These are phyloP conservation scores for Polietes domitor DNA, from an alignment of 2,888 invertebrate genomes.

Conservation along the genomic window DNA sequence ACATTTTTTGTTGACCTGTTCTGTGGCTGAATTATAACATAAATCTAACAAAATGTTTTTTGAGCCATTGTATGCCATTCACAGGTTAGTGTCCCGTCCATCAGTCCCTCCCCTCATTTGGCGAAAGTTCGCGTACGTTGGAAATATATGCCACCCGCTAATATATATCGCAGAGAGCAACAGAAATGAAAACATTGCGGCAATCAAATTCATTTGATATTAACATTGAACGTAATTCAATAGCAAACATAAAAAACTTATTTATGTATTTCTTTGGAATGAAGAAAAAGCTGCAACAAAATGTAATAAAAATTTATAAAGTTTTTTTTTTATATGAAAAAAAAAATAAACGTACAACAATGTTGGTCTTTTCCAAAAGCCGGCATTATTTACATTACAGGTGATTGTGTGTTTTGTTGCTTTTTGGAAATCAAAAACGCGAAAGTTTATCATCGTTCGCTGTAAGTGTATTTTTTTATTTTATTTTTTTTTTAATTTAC, in stretches of 20 bases:
- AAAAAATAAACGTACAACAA: not conserved
- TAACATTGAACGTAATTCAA: slow-evolving; percentile 27
- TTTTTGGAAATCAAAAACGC: slow-evolving; percentile 25
- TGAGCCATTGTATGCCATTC: too few species aligned
- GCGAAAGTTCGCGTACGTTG: too few species aligned
- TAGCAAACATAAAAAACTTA: slow-evolving; percentile 27
- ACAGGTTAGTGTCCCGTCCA: too few species aligned
- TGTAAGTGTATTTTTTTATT: not conserved
- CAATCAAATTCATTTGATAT: slow-evolving; percentile 17
- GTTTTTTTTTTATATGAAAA: not conserved
- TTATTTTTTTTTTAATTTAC: slow-evolving; percentile 6
- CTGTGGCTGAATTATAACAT: too few species aligned
- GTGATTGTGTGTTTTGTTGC: slow-evolving; percentile 38
- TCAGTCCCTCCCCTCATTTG: too few species aligned
- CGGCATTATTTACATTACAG: slow-evolving; percentile 46
- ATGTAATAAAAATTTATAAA: not conserved
- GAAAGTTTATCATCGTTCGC: slow-evolving; percentile 38
- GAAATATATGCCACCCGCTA: not conserved
- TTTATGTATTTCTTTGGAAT: slow-evolving; percentile 19
- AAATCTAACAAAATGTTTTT: too few species aligned
- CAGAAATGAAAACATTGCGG: slow-evolving; percentile 9
- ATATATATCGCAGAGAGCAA: not conserved
- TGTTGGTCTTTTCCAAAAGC: slow-evolving; percentile 34
- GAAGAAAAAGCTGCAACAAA: not conserved
- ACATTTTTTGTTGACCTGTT: too few species aligned